Percentiles rank a stretch among this genome's conserved stretches.
Evolutionary conservation across 2,797 vertebrate species (phyloP).

Genomic region (Cyprinodon diabolis): DNA sequence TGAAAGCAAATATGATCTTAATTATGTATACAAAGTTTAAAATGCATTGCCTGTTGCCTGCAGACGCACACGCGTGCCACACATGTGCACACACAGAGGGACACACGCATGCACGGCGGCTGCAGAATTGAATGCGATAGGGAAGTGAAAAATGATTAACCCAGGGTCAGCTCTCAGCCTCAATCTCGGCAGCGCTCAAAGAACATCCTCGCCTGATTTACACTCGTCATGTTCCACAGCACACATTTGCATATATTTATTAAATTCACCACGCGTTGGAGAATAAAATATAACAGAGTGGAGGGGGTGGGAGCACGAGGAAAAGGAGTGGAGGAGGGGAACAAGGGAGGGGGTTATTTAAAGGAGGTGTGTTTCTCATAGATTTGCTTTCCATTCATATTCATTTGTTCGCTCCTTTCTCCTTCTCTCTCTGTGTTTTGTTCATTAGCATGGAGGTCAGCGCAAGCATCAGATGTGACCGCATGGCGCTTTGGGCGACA

Average conservation of each 20-base stretch:
- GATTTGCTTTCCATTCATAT: slow-evolving; percentile 85
- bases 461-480: slow-evolving; percentile 64
- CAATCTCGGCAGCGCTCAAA: slow-evolving; percentile 85
- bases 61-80: slow-evolving; percentile 35
- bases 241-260: slow-evolving; percentile 90
- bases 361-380: slow-evolving; percentile 83
- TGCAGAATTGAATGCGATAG: slow-evolving; percentile 86
- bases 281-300: slow-evolving; percentile 83
- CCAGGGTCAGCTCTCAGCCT: slow-evolving; percentile 87
- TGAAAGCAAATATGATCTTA: slow-evolving; percentile 60
- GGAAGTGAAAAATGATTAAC: slow-evolving; percentile 89
- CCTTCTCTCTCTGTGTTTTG: slow-evolving; percentile 62
- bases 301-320: slow-evolving; percentile 48
- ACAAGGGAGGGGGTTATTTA: slow-evolving; percentile 76
- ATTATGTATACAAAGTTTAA: slow-evolving; percentile 63
- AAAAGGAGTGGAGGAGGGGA: slow-evolving; percentile 55
- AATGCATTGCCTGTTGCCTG: slow-evolving; percentile 52
- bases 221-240: slow-evolving; percentile 87
- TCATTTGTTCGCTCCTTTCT: slow-evolving; percentile 68
- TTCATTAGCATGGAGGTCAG: slow-evolving; percentile 77
- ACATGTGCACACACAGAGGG: slow-evolving; percentile 34
- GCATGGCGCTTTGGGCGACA: slow-evolving; percentile 62
- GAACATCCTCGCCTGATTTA: slow-evolving; percentile 86
- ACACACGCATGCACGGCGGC: slow-evolving; percentile 52
- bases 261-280: slow-evolving; percentile 84